Base-by-base conservation (phyloP, 1,140 invertebrate genomes). In the Doryteuthis pealeii region DNA sequence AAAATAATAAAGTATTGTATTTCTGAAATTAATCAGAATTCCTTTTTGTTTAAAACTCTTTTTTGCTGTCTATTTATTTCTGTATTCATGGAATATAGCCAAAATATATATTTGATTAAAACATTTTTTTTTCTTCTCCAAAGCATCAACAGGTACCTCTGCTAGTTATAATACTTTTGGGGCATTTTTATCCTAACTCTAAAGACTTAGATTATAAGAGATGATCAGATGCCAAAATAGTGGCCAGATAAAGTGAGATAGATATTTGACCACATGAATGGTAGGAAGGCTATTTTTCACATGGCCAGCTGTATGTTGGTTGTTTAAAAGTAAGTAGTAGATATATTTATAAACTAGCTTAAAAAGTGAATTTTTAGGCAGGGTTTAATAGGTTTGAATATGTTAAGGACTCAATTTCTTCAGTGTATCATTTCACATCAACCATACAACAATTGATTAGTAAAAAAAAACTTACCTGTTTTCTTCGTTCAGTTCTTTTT, bases 401-500 rank as follows among this genome's bases (percentile, higher is more conserved):
- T n/a, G n/a, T n/a, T n/a, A n/a, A n/a, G n/a, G n/a, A n/a, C n/a
- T n/a, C n/a, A n/a, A n/a, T n/a, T n/a, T n/a, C n/a, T n/a, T n/a
- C n/a, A n/a, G n/a, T n/a, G n/a, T n/a, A n/a, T n/a, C n/a, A n/a
- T n/a, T n/a, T n/a, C n/a, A n/a, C n/a, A n/a, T n/a, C n/a, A n/a
- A n/a, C n/a, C n/a, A n/a, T n/a, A n/a, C 45, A 49, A 49, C 45
- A 49, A 49, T 10, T 10, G 45, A 58, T 58, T n/a, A 58, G 15
- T 6, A 58, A 58, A 58, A 58, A 58, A 58, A 40, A 68, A 72
- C 69, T 75, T 75, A 93, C 90, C 87, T 95, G 93, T 85, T 94
- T 91, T 78, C 92, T 90, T 76, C 94, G 89, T 77, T 94, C 93
- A 67, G 93, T 91, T 84, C 91, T 92, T 58, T 90, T 91, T 58